phyloP scores from a whole-genome alignment of 2,113 vertebrate species.

The Esox niger region DNA sequence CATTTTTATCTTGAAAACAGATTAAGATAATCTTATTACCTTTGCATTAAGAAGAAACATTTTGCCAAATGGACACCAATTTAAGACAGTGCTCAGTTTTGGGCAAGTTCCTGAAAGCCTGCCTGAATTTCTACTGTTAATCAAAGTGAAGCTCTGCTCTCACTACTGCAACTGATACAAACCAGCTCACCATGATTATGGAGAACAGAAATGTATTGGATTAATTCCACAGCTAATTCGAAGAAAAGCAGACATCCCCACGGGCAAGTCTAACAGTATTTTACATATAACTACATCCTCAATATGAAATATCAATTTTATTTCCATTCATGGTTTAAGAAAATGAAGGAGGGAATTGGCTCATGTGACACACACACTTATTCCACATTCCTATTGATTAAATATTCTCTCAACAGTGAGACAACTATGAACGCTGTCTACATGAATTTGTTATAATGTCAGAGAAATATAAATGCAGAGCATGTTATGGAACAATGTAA shows the following conservation, averaged over 20 bases:
- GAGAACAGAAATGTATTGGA: constrained; percentile 74
- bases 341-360: constrained; percentile 38
- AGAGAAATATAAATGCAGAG: too few species aligned
- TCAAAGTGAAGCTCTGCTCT: constrained; percentile 54
- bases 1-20: constrained; percentile 58
- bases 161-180: constrained; percentile 55
- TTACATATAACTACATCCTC: constrained; percentile 67
- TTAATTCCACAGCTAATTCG: constrained; percentile 69
- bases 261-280: too few species aligned
- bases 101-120: constrained; percentile 41
- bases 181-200: constrained; percentile 64
- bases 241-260: constrained; percentile 60
- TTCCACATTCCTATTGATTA: background rate
- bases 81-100: constrained; percentile 71
- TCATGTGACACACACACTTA: constrained; percentile 19
- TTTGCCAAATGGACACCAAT: constrained; percentile 77
- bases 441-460: too few species aligned
- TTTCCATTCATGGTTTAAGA: constrained; percentile 52
- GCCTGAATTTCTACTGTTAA: constrained; percentile 71
- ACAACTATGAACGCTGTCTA: too few species aligned
- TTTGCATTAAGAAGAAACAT: constrained; percentile 73
- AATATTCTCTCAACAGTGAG: background rate
- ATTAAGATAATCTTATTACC: constrained; percentile 75
- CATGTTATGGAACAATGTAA: too few species aligned
- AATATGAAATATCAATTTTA: constrained; percentile 65